phyloP scores from a whole-genome alignment of 1,140 invertebrate genomes.

The Cydia splendana region DNA sequence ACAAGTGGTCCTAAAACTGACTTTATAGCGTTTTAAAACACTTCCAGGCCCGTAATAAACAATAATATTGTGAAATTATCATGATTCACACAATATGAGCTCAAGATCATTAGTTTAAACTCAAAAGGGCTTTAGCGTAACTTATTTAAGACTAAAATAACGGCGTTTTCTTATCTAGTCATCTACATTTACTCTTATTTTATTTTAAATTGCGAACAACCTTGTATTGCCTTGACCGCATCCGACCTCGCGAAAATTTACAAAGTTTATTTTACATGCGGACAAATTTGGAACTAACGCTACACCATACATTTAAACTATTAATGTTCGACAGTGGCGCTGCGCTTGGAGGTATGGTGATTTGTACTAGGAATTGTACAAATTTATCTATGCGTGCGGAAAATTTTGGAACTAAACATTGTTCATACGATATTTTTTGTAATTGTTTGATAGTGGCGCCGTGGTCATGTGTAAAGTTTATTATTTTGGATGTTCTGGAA shows the following conservation, averaged over 20 bases:
- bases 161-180: neutral
- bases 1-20: too few species aligned
- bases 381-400: constrained; percentile 7
- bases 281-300: constrained; percentile 38
- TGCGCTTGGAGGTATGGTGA: neutral
- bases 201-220: constrained; percentile 36
- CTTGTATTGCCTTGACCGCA: constrained; percentile 60
- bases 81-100: neutral
- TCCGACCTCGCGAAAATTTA: constrained; percentile 43
- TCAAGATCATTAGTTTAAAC: neutral
- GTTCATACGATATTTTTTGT: neutral
- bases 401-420: neutral
- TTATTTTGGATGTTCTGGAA: neutral
- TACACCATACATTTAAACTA: neutral
- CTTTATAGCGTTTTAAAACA: too few species aligned
- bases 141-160: neutral
- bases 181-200: constrained; percentile 5
- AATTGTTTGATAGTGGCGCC: neutral
- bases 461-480: neutral
- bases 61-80: constrained; percentile 17
- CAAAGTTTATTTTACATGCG: constrained; percentile 38
- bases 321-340: neutral
- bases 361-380: neutral
- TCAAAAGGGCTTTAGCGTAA: neutral
- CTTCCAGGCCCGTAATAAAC: constrained; percentile 4